These are phyloP conservation scores for Drosophila carrolli DNA, from an alignment of 1,140 invertebrate genomes.

Conservation along the genomic window DNA sequence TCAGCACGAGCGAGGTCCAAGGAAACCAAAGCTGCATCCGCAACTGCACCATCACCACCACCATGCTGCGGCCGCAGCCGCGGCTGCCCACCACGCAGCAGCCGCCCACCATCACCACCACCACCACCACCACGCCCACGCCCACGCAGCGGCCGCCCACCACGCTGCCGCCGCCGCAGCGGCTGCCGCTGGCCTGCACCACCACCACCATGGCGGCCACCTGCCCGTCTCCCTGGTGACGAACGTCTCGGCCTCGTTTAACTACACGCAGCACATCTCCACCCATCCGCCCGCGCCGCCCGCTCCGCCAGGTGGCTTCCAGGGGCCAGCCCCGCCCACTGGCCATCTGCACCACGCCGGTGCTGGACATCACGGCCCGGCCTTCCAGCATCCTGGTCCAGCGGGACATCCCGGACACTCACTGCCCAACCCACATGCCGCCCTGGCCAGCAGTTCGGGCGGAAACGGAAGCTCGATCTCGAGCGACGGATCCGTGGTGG, in stretches of 20 bases:
- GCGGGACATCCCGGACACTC: conserved; percentile 26
- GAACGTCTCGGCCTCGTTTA: conserved; percentile 82
- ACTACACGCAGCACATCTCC: conserved; percentile 84
- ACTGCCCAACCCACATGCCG: conserved; percentile 43
- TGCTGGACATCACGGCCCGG: conserved; percentile 29
- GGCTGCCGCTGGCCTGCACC: conserved; percentile 63
- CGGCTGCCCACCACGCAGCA: conserved; percentile 68
- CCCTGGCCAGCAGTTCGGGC: conserved; percentile 63
- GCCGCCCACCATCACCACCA: conserved; percentile 71
- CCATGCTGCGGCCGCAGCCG: conserved; percentile 62
- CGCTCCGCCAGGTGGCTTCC: conserved; percentile 53
- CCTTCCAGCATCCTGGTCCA: conserved; percentile 66
- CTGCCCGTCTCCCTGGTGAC: conserved; percentile 79
- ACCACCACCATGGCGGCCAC: conserved; percentile 70
- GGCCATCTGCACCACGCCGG: conserved; percentile 20
- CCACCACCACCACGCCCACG: conserved; percentile 71
- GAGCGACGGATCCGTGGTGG: conserved; percentile 18
- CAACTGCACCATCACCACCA: conserved; percentile 80
- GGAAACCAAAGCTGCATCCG: conserved; percentile 92
- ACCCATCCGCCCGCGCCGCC: conserved; percentile 61
- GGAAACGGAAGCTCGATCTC: conserved; percentile 20
- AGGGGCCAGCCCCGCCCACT: conserved; percentile 6
- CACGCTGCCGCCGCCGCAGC: conserved; percentile 69
- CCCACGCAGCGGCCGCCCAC: conserved; percentile 68
- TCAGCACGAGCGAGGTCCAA: conserved; percentile 97